Conservation (phyloP, 2,797 vertebrate genomes). For the Pipistrellus pygmaeus region DNA sequence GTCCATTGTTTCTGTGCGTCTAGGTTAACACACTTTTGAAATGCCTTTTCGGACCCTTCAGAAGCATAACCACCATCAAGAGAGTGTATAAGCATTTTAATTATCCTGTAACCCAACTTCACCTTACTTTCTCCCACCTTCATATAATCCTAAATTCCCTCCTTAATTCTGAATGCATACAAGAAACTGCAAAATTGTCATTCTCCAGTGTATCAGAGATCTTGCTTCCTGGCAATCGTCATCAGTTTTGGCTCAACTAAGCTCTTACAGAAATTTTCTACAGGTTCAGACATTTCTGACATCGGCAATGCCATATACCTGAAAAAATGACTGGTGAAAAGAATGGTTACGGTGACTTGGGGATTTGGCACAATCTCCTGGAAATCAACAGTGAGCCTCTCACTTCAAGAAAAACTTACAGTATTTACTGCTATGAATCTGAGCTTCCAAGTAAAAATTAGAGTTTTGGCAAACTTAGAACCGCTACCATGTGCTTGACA, state of each 20-base stretch:
- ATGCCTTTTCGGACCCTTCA: not conserved
- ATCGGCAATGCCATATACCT: not conserved
- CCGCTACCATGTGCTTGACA: not conserved
- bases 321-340: not conserved
- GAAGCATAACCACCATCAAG: not conserved
- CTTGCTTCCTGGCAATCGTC: not conserved
- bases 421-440: not conserved
- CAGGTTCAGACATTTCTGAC: not conserved
- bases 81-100: not conserved
- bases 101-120: not conserved
- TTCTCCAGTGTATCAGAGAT: not conserved
- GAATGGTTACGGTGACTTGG: not conserved
- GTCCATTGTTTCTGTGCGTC: not conserved
- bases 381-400: not conserved
- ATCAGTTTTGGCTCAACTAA: not conserved
- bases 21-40: not conserved
- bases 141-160: not conserved
- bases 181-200: not conserved
- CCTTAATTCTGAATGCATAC: not conserved
- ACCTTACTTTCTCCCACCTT: not conserved
- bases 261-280: not conserved
- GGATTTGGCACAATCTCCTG: not conserved
- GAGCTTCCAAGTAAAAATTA: conserved; percentile 19
- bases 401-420: not conserved
- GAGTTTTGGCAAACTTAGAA: not conserved